phyloP scores from a whole-genome alignment of 2,888 invertebrate genomes.

The Heliconius erato region DNA sequence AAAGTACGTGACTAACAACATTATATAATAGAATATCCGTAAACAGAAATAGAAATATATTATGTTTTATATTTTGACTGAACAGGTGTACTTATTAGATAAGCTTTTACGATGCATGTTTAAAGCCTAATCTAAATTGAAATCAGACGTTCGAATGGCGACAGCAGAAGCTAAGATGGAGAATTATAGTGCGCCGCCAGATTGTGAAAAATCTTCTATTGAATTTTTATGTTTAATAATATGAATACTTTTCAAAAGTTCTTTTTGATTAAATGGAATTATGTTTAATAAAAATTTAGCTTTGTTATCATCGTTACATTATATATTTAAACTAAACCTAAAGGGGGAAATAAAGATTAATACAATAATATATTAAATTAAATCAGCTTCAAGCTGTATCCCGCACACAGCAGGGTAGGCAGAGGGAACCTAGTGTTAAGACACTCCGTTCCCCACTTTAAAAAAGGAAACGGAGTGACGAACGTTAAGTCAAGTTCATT shows the following conservation, averaged over 20 bases:
- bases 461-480: no score
- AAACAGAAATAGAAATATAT: constrained; percentile 41
- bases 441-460: no score
- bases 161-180: constrained; percentile 72
- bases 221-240: constrained; percentile 30
- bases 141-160: constrained; percentile 84
- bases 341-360: neutral
- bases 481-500: no score
- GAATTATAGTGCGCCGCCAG: constrained; percentile 49
- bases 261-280: neutral
- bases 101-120: constrained; percentile 82
- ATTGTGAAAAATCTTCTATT: constrained; percentile 43
- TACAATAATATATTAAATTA: no score
- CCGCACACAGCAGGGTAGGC: no score
- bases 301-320: neutral
- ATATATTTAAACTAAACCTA: neutral
- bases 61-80: constrained; percentile 75
- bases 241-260: neutral
- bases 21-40: constrained; percentile 5
- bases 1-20: neutral
- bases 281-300: neutral
- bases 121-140: constrained; percentile 83
- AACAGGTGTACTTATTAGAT: constrained; percentile 84
- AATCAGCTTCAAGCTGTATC: no score
- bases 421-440: no score